These are phyloP conservation scores for Odontomachus brunneus DNA, from an alignment of 1,140 invertebrate genomes.

Conservation along the genomic window DNA sequence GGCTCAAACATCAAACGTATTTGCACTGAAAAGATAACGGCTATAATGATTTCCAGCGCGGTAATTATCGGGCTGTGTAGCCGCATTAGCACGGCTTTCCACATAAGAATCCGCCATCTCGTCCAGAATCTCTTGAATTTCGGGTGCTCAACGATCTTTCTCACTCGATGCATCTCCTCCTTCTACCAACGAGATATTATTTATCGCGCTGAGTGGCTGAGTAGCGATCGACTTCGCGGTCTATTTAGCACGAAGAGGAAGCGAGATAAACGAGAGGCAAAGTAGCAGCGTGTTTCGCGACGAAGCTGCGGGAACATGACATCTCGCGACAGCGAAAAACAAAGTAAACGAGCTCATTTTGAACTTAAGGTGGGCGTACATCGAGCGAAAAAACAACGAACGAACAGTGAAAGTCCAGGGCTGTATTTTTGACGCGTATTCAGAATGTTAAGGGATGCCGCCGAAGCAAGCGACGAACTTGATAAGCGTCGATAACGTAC, in stretches of 20 bases:
- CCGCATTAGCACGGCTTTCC: constrained; percentile 70
- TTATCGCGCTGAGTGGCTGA: neutral
- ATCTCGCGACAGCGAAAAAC: constrained; percentile 21
- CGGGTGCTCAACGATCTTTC: neutral
- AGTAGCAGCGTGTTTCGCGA: neutral
- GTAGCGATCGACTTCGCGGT: neutral
- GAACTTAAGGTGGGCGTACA: no score
- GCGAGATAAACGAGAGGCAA: neutral
- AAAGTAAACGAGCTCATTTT: neutral
- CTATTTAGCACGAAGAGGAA: constrained; percentile 15
- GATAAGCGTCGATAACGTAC: no score
- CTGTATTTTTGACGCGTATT: no score
- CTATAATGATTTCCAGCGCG: constrained; percentile 65
- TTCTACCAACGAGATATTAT: neutral
- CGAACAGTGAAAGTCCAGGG: no score
- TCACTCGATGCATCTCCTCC: constrained; percentile 3
- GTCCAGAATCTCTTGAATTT: constrained; percentile 38
- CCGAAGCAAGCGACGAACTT: no score
- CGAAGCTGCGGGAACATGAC: neutral
- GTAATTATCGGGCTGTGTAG: constrained; percentile 50
- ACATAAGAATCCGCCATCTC: constrained; percentile 61
- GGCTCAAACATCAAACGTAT: constrained; percentile 73
- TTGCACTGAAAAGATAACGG: constrained; percentile 65
- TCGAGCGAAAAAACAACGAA: no score
- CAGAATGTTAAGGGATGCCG: no score